Base-by-base conservation (phyloP, 2,113 vertebrate genomes). In the Sander lucioperca region DNA sequence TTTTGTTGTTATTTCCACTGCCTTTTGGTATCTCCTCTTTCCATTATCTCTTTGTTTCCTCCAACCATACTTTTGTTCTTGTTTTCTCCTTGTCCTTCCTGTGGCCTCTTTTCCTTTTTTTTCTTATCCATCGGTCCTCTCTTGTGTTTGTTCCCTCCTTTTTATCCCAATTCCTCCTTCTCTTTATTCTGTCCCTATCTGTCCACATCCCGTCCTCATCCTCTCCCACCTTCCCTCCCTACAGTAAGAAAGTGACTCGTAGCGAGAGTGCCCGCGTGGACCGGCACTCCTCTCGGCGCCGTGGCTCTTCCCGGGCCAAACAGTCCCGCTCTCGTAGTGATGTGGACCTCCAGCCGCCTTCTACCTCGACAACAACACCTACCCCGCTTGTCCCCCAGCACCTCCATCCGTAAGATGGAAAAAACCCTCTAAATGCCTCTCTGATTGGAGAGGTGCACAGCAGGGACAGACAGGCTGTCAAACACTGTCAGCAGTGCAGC, bases 321-420 rank as follows among this genome's bases (percentile, higher is more conserved):
- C 96, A 97, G 95, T 96, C 94, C 6, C 96, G 97, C 74, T 98
- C 97, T 91, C 96, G 97, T 92, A 98, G 97, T n/a, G 97, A 98
- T 54, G 97, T 98, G 95, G 97, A 97, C 93, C 96, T 97, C 85
- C 96, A 95, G 94, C 96, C 77, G 77, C 96, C 96, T n/a, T 87
- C 92, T 36, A 63, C 88, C 82, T 81, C 66, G 23, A 82, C 83
- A 74, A 50, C 91, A 90, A 51, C 92, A 91, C 72, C 93, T 84
- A 36, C 79, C 89, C 90, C 90, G 54, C 89, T 95, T 91, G 88
- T 80, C 69, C 92, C 93, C 88, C 91, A 91, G 73, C 89, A 91
- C 82, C 73, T 84, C 83, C 88, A 79, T 91, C 89, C 82, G 95
- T 95, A 95, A 96, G 95, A 92, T 89, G 87, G 90, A 78, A 85